These are phyloP conservation scores for Presbytis comata DNA, from an alignment of 2,797 vertebrate genomes.

Conservation along the genomic window DNA sequence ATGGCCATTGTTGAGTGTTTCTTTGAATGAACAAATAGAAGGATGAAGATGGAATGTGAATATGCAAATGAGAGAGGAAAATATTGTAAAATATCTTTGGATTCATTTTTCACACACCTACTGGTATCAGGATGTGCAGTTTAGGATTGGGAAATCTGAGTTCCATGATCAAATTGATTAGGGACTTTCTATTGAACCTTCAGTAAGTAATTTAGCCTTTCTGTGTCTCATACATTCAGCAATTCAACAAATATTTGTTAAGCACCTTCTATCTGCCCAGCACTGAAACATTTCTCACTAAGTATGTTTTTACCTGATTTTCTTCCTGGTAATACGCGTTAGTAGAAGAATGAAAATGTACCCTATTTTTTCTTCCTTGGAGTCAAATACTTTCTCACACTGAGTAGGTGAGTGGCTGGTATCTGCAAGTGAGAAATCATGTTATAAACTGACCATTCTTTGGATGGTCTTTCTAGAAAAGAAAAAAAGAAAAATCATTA, in stretches of 20 bases:
- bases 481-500: neutral
- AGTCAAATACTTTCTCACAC: constrained; percentile 15
- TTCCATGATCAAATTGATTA: neutral
- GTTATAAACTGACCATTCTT: constrained; percentile 18
- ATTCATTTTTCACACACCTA: neutral
- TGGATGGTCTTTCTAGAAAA: neutral
- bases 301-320: neutral
- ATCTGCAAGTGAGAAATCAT: neutral
- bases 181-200: neutral
- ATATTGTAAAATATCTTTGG: too few relatives aligned
- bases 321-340: neutral
- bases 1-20: neutral
- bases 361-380: neutral
- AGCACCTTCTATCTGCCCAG: neutral
- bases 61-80: neutral
- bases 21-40: neutral
- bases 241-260: neutral
- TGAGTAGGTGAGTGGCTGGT: neutral
- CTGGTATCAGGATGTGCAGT: neutral
- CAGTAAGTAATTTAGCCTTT: neutral
- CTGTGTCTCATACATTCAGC: neutral
- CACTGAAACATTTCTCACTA: neutral
- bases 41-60: neutral
- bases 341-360: neutral
- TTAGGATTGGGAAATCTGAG: neutral